Percentiles rank a stretch among this genome's conserved stretches.
phyloP scores from a whole-genome alignment of 2,888 invertebrate genomes.

The Scaptomyza reducta region DNA sequence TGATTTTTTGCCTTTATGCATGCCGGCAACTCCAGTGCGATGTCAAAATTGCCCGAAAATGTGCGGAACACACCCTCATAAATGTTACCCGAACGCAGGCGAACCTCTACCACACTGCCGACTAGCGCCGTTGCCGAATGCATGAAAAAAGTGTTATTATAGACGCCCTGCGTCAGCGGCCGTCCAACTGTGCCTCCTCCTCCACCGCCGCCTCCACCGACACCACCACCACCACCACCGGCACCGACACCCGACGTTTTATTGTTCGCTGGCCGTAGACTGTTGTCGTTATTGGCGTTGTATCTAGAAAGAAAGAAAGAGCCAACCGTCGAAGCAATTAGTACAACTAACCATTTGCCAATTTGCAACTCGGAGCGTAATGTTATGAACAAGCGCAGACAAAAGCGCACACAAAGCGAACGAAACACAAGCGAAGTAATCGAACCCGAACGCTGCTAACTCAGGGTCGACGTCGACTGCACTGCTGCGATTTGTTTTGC shows the following conservation, averaged over 20 bases:
- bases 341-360: constrained; percentile 10
- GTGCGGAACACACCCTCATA: constrained; percentile 96
- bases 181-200: constrained; percentile 83
- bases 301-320: constrained; percentile 62
- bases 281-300: constrained; percentile 77
- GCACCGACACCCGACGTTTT: constrained; percentile 83
- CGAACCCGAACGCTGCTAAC: constrained; percentile 42
- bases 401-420: constrained; percentile 7
- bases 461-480: constrained; percentile 56
- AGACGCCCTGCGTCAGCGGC: constrained; percentile 92
- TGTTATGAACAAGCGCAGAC: constrained; percentile 6
- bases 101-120: constrained; percentile 92
- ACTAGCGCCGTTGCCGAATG: constrained; percentile 94
- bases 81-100: constrained; percentile 92
- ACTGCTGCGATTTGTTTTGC: constrained; percentile 15
- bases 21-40: constrained; percentile 94
- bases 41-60: constrained; percentile 94
- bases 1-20: constrained; percentile 85
- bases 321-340: constrained; percentile 37
- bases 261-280: constrained; percentile 69
- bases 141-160: constrained; percentile 95
- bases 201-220: constrained; percentile 21
- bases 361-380: neutral
- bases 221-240: constrained; percentile 43
- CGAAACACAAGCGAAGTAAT: constrained; percentile 27